Conservation (phyloP, 2,888 invertebrate genomes). For the Tricholauxania praeusta region DNA sequence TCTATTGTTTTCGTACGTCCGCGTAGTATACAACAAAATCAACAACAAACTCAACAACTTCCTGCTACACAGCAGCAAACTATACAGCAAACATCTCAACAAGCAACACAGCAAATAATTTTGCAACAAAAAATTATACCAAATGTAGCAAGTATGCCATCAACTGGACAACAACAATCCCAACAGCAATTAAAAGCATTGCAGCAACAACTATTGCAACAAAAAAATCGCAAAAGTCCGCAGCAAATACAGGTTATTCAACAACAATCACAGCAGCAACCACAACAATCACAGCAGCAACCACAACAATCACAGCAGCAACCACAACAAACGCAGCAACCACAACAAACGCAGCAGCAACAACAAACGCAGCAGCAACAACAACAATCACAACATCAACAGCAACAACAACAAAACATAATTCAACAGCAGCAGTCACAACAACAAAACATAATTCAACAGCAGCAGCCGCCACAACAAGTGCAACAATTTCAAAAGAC, state of each 20-base stretch:
- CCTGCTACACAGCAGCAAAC: constrained; percentile 44
- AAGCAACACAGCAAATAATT: constrained; percentile 57
- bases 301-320: constrained; percentile 50
- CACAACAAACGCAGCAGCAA: constrained; percentile 53
- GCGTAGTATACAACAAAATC: constrained; percentile 51
- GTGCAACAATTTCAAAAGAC: neutral
- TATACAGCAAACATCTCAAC: constrained; percentile 44
- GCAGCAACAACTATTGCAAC: constrained; percentile 47
- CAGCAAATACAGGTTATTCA: constrained; percentile 49
- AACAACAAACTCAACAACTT: constrained; percentile 50
- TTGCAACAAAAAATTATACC: constrained; percentile 63
- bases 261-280: constrained; percentile 55
- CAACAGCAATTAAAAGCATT: constrained; percentile 39
- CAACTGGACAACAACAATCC: constrained; percentile 44
- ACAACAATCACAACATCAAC: constrained; percentile 24
- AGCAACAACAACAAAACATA: constrained; percentile 29
- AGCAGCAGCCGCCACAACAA: constrained; percentile 54
- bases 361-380: neutral
- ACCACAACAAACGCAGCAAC: constrained; percentile 51
- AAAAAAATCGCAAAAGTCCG: constrained; percentile 49
- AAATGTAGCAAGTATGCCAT: constrained; percentile 57
- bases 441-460: constrained; percentile 48
- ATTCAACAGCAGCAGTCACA: constrained; percentile 47
- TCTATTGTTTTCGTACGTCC: constrained; percentile 63
- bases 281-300: constrained; percentile 32